These are phyloP conservation scores for Tenthredo amoena DNA, from an alignment of 2,888 invertebrate species.

Conservation along the genomic window DNA sequence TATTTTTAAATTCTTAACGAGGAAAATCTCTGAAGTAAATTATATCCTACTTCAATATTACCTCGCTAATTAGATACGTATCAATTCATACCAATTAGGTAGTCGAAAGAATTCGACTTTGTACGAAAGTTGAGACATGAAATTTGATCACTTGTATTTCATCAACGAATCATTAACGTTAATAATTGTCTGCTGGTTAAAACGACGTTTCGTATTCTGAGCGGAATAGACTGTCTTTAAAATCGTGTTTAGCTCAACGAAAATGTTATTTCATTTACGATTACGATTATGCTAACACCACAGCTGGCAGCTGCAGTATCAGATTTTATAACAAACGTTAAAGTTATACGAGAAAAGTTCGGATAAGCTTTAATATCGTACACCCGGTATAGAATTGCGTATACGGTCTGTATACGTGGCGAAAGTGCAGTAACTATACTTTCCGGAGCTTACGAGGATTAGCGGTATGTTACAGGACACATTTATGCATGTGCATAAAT, in stretches of 20 bases:
- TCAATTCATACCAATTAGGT: constrained; percentile 3
- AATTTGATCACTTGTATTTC: not conserved
- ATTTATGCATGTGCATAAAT: not conserved
- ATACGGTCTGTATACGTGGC: not conserved
- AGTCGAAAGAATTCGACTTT: not conserved
- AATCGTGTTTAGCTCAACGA: not conserved
- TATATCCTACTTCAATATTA: not conserved
- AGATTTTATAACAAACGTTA: constrained; percentile 14
- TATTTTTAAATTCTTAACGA: not conserved
- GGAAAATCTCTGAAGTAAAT: constrained; percentile 14
- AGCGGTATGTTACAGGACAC: not conserved
- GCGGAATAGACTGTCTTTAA: not conserved
- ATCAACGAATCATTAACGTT: not conserved
- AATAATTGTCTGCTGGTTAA: not conserved
- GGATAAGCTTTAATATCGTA: not conserved
- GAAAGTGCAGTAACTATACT: not conserved
- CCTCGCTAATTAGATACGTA: constrained; percentile 11
- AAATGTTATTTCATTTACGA: not conserved
- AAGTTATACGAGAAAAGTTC: constrained; percentile 8
- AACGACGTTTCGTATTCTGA: too few species aligned
- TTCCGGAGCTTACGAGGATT: not conserved
- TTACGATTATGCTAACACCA: not conserved
- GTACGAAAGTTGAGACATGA: not conserved
- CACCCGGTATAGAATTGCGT: not conserved
- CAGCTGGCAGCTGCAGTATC: not conserved